Percentiles rank a stretch among this genome's conserved stretches.
Conservation (phyloP, 2,113 vertebrate genomes). For the Pimephales promelas region DNA sequence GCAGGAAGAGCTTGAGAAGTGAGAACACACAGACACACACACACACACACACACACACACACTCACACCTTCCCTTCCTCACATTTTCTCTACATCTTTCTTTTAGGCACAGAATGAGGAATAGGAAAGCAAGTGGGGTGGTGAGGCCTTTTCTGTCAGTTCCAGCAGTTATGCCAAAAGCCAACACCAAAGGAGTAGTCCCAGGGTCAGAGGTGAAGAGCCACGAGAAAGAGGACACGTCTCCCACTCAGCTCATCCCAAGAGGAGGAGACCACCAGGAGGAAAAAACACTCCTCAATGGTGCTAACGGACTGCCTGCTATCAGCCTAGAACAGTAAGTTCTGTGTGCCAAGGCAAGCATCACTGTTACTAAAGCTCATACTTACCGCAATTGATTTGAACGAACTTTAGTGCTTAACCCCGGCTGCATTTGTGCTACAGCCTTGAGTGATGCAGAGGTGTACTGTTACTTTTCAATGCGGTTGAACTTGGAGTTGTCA, state of each 20-base stretch:
- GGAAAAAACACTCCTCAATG: slow-evolving; percentile 77
- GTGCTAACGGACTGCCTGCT: slow-evolving; percentile 74
- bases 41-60: neutral
- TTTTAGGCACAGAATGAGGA: slow-evolving; percentile 88
- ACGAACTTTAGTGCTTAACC: neutral
- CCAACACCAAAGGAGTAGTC: slow-evolving; percentile 70
- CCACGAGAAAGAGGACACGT: slow-evolving; percentile 76
- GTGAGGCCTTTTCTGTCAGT: slow-evolving; percentile 82
- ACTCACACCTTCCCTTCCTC: slow-evolving; percentile 16
- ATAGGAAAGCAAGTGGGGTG: slow-evolving; percentile 89
- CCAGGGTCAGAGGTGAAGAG: slow-evolving; percentile 79
- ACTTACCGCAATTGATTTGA: neutral
- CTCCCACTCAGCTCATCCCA: slow-evolving; percentile 83
- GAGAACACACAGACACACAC: slow-evolving; percentile 16
- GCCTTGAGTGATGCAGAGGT: neutral
- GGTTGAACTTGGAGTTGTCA: neutral
- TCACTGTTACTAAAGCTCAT: neutral
- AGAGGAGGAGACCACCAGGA: slow-evolving; percentile 81
- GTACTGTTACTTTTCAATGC: neutral
- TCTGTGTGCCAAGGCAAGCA: neutral
- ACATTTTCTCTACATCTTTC: slow-evolving; percentile 19
- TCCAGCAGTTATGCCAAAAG: slow-evolving; percentile 73
- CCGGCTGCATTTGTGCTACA: neutral
- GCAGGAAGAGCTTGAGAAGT: slow-evolving; percentile 97
- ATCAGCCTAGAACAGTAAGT: slow-evolving; percentile 65